Evolutionary conservation across 2,888 invertebrate genomes (phyloP).

Genomic region (Leptinotarsa tumamoca): DNA sequence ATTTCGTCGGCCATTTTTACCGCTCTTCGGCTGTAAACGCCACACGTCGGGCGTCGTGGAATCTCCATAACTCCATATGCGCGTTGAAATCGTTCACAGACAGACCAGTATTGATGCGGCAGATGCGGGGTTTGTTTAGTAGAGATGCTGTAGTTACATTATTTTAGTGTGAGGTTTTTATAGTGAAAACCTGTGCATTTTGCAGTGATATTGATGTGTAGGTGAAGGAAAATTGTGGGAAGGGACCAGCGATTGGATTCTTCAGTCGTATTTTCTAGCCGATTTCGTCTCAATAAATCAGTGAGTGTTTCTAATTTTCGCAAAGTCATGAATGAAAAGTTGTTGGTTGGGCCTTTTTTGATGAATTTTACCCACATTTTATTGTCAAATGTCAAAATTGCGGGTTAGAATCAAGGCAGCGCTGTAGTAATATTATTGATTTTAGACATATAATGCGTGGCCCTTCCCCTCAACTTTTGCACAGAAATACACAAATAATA

Average conservation of each 20-base stretch:
- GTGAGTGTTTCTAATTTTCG: conserved; percentile 39
- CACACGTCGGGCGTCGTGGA: conserved; percentile 49
- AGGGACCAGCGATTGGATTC: conserved; percentile 25
- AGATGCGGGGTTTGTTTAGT: conserved; percentile 55
- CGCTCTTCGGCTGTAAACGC: conserved; percentile 51
- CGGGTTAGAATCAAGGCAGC: conserved; percentile 55
- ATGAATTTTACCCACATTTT: conserved; percentile 23
- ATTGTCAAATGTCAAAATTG: conserved; percentile 53
- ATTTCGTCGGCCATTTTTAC: conserved; percentile 54
- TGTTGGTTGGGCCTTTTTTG: conserved; percentile 8
- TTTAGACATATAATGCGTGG: conserved; percentile 57
- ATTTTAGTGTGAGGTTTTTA: conserved; percentile 44
- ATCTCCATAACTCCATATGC: conserved; percentile 51
- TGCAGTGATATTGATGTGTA: conserved; percentile 32
- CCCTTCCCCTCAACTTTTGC: conserved; percentile 49
- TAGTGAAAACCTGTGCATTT: conserved; percentile 46
- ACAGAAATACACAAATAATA: conserved; percentile 44
- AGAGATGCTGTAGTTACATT: conserved; percentile 52
- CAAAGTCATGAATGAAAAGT: conserved; percentile 43
- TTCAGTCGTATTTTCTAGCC: conserved; percentile 15
- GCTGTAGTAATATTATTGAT: conserved; percentile 64
- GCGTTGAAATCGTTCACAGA: conserved; percentile 46
- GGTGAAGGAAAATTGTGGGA: conserved; percentile 8
- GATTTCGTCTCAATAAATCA: conserved; percentile 28
- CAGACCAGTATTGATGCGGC: conserved; percentile 54